These are phyloP conservation scores for Diorhabda sublineata DNA, from an alignment of 1,140 invertebrate species.

Conservation along the genomic window DNA sequence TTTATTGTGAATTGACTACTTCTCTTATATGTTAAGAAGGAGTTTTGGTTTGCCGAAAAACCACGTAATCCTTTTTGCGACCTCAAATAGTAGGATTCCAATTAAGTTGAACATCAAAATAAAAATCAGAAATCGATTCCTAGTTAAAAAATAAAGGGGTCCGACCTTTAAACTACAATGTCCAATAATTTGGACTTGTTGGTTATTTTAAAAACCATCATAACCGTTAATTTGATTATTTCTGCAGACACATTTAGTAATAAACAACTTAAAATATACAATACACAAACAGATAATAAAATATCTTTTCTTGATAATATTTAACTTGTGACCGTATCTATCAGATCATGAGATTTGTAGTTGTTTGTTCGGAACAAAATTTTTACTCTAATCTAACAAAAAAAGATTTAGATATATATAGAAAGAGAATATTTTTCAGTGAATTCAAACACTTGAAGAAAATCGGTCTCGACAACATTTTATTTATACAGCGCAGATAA, in stretches of 20 bases:
- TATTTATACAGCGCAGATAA: conserved; percentile 1
- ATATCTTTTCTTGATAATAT: not conserved
- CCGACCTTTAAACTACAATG: too few species aligned
- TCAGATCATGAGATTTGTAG: not conserved
- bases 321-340: not conserved
- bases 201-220: too few species aligned
- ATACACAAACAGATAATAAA: conserved; percentile 3
- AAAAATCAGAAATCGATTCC: too few species aligned
- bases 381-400: not conserved
- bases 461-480: not conserved
- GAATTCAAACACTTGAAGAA: not conserved
- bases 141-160: too few species aligned
- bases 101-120: too few species aligned
- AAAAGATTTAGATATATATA: not conserved
- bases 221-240: too few species aligned
- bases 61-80: too few species aligned
- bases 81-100: too few species aligned
- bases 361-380: not conserved
- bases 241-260: not conserved
- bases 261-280: not conserved
- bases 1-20: too few species aligned
- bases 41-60: too few species aligned
- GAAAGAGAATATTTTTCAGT: not conserved
- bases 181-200: too few species aligned
- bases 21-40: too few species aligned